Conservation (phyloP, 2,888 invertebrate species). For the Cremastobaeus sp. region DNA sequence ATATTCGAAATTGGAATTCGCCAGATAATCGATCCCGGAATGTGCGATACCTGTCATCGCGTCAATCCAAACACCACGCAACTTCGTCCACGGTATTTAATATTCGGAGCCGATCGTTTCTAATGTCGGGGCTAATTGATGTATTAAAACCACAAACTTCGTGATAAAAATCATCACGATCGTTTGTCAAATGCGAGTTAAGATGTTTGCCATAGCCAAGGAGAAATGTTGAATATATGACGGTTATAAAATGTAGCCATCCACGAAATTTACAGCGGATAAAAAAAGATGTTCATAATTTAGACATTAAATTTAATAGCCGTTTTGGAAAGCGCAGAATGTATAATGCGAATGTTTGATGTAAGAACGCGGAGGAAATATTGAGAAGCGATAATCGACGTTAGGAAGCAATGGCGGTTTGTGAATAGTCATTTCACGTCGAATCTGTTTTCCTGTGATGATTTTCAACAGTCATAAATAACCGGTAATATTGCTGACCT, state of each 20-base stretch:
- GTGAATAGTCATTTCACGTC: not conserved
- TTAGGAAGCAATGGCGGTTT: not conserved
- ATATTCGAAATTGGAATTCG: constrained; percentile 39
- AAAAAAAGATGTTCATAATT: constrained; percentile 33
- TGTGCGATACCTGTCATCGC: constrained; percentile 43
- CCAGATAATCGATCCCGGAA: constrained; percentile 12
- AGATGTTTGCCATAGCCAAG: constrained; percentile 28
- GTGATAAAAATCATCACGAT: constrained; percentile 35
- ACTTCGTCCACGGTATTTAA: constrained; percentile 4
- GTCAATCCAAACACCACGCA: constrained; percentile 14
- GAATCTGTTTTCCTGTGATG: constrained; percentile 3
- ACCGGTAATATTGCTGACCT: constrained; percentile 9
- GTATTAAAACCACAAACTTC: constrained; percentile 15
- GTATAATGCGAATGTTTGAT: constrained; percentile 8
- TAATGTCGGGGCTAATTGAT: constrained; percentile 38
- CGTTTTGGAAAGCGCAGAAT: constrained; percentile 29
- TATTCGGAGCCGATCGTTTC: constrained; percentile 31
- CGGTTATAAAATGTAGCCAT: constrained; percentile 35
- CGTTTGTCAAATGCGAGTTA: constrained; percentile 41
- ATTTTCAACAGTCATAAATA: constrained; percentile 21
- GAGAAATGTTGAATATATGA: constrained; percentile 33
- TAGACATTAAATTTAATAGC: constrained; percentile 45
- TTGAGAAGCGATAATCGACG: not conserved
- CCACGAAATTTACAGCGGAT: not conserved
- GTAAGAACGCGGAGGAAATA: not conserved